A percentile compares a stretch with the other conserved stretches of the same genome.
Conservation (phyloP, 2,888 invertebrate genomes). For the Siphonodentalium dalli region DNA sequence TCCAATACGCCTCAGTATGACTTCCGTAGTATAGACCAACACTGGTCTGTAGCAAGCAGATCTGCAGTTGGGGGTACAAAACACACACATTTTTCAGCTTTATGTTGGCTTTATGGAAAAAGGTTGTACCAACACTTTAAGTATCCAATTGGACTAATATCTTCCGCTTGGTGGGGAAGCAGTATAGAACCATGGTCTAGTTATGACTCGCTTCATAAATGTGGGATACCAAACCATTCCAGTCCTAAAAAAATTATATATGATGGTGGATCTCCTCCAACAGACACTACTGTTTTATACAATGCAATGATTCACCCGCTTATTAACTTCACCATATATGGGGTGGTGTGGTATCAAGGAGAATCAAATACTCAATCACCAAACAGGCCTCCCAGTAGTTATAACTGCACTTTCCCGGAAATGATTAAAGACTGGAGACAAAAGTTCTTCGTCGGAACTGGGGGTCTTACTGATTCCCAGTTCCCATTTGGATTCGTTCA, state of each 20-base stretch:
- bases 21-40: background rate
- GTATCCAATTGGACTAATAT: conserved; percentile 52
- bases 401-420: too few species aligned
- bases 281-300: conserved; percentile 45
- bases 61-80: conserved; percentile 30
- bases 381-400: too few species aligned
- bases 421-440: too few species aligned
- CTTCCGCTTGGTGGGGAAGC: conserved; percentile 46
- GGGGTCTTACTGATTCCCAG: too few species aligned
- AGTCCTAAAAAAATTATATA: too few species aligned
- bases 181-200: conserved; percentile 57
- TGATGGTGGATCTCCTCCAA: conserved; percentile 6
- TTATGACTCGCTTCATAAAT: conserved; percentile 36
- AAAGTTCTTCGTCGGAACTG: too few species aligned
- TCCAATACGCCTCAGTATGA: background rate
- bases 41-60: background rate
- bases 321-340: conserved; percentile 54
- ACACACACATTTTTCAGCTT: conserved; percentile 52
- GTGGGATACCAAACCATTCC: conserved; percentile 20
- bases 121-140: conserved; percentile 47
- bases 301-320: conserved; percentile 62
- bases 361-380: background rate
- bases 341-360: conserved; percentile 64
- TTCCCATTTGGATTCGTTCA: conserved; percentile 62
- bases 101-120: conserved; percentile 59